Percentiles rank a stretch among this genome's conserved stretches.
Conservation (phyloP, 2,113 vertebrate genomes). For the cattle (Bos taurus) region ARS-UCD2.0 NC_037329.1:118344001-118344500, state of each 20-base stretch:
- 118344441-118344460: neutral
- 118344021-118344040: neutral
- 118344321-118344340: neutral
- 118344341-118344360: neutral
- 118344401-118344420: neutral
- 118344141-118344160: neutral
- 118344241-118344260: neutral
- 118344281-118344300: neutral
- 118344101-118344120: neutral
- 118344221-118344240: neutral
- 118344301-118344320: neutral
- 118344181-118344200: neutral
- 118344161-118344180: neutral
- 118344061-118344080: neutral
- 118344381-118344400: neutral
- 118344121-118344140: neutral
- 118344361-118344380: neutral
- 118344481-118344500: neutral
- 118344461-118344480: neutral
- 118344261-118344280: neutral
- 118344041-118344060: neutral
- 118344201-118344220: neutral
- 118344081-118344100: neutral
- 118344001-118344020: neutral
- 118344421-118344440: neutral